These are phyloP conservation scores for Dendrocopos noguchii DNA, from an alignment of 2,113 vertebrate species.

Conservation along the genomic window DNA sequence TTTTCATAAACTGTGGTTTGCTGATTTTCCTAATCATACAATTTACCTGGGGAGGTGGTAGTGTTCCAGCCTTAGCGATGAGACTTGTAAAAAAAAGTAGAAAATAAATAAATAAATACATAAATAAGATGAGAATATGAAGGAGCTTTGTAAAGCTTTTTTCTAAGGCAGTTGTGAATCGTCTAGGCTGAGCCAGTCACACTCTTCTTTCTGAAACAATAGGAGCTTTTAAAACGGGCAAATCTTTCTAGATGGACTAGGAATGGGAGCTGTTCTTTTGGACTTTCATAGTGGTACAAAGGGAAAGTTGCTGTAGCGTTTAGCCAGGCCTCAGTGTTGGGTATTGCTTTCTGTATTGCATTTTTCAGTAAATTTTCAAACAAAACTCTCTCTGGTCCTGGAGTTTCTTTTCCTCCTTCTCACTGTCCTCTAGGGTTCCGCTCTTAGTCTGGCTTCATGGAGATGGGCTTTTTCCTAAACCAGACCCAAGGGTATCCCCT, in stretches of 20 bases:
- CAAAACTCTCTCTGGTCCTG: too few species aligned
- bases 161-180: slow-evolving; percentile 67
- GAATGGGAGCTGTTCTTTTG: slow-evolving; percentile 56
- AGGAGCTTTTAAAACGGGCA: slow-evolving; percentile 56
- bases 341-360: slow-evolving; percentile 81
- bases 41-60: slow-evolving; percentile 21
- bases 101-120: background rate
- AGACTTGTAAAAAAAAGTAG: background rate
- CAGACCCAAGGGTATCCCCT: too few species aligned
- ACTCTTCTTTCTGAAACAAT: slow-evolving; percentile 63
- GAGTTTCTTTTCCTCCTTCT: too few species aligned
- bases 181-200: slow-evolving; percentile 73
- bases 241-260: slow-evolving; percentile 62
- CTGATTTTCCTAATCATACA: slow-evolving; percentile 43
- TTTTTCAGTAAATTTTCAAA: slow-evolving; percentile 78
- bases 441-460: too few species aligned
- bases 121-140: slow-evolving; percentile 68
- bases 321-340: slow-evolving; percentile 69
- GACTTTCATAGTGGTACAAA: slow-evolving; percentile 69
- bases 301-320: slow-evolving; percentile 69
- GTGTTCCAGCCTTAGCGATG: slow-evolving; percentile 23
- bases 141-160: slow-evolving; percentile 78
- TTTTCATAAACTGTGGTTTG: slow-evolving; percentile 53
- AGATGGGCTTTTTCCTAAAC: too few species aligned
- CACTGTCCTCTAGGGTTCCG: too few species aligned